Conservation (phyloP, 2,113 vertebrate species). For the Myodes glareolus region DNA sequence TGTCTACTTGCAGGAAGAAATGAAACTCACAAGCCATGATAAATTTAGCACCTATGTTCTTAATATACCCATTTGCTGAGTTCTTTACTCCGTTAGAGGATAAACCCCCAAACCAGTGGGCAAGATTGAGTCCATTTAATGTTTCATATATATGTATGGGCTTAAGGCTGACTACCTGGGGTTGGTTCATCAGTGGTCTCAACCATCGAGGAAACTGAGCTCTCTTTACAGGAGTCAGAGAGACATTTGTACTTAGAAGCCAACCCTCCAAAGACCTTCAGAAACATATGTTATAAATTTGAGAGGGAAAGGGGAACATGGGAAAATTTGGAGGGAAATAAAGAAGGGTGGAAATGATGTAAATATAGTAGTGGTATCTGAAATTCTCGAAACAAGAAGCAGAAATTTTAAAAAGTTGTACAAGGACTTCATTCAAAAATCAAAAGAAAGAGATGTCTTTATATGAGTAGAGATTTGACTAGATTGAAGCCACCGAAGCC, state of each 20-base stretch:
- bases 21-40: neutral
- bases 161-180: neutral
- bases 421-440: neutral
- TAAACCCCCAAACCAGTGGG: neutral
- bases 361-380: neutral
- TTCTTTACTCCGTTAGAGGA: neutral
- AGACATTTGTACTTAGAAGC: neutral
- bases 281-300: neutral
- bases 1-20: neutral
- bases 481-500: neutral
- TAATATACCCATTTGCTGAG: neutral
- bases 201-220: neutral
- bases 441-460: neutral
- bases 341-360: neutral
- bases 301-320: neutral
- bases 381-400: neutral
- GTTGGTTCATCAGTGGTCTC: neutral
- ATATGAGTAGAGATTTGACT: neutral
- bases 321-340: neutral
- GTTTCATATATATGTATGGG: neutral
- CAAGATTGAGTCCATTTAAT: neutral
- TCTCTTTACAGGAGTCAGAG: neutral
- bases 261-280: neutral
- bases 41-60: neutral
- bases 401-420: neutral